Conservation (phyloP, 2,888 invertebrate genomes). For the Opisthograptis luteolata region DNA sequence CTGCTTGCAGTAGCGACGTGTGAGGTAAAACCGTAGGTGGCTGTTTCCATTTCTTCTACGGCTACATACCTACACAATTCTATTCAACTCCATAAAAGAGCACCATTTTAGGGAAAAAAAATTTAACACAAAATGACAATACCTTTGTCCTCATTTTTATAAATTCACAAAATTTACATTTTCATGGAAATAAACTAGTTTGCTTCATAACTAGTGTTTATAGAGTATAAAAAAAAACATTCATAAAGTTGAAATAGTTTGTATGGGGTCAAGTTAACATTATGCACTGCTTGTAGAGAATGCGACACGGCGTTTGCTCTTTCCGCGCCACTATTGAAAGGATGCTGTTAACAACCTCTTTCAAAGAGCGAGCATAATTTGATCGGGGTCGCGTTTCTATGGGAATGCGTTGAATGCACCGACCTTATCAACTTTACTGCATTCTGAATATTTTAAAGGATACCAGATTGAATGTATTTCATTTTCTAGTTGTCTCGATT, state of each 20-base stretch:
- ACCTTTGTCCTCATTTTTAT: constrained; percentile 35
- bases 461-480: constrained; percentile 2
- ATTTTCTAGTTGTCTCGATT: neutral
- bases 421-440: constrained; percentile 42
- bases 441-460: constrained; percentile 18
- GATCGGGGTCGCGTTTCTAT: constrained; percentile 81
- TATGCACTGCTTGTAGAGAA: constrained; percentile 72
- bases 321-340: constrained; percentile 77
- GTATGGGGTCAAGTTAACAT: constrained; percentile 77
- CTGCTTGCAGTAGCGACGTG: constrained; percentile 48
- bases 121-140: constrained; percentile 42
- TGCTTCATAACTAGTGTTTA: constrained; percentile 62
- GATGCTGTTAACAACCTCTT: constrained; percentile 83
- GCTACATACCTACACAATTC: constrained; percentile 30
- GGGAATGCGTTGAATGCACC: constrained; percentile 68
- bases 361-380: constrained; percentile 82
- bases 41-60: constrained; percentile 46
- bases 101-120: constrained; percentile 27
- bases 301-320: constrained; percentile 80
- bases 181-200: constrained; percentile 64
- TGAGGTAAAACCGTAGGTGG: constrained; percentile 64
- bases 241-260: constrained; percentile 70
- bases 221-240: constrained; percentile 69
- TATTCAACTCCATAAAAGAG: constrained; percentile 33
- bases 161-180: constrained; percentile 55